Conservation (phyloP, 1,140 invertebrate species). For the Tetragonula clypearis region DNA sequence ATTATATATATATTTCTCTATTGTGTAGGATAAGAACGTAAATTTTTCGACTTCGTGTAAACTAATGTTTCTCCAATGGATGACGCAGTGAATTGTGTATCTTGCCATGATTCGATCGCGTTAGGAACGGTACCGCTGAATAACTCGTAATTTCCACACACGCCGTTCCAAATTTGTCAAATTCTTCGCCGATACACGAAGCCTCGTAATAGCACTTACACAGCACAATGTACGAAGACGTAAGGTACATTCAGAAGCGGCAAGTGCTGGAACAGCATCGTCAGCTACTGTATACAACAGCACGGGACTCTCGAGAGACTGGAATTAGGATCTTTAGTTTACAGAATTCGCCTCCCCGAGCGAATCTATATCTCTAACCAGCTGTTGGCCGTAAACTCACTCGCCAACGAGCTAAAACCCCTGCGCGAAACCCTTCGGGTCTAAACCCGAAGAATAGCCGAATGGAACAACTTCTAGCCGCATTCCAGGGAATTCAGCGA, state of each 20-base stretch:
- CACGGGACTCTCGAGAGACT: background rate
- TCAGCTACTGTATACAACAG: background rate
- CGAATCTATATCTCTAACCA: background rate
- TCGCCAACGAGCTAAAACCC: background rate
- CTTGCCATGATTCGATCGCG: too few relatives aligned
- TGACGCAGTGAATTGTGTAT: too few relatives aligned
- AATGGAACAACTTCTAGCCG: background rate
- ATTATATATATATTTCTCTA: too few relatives aligned
- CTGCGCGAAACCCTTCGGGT: background rate
- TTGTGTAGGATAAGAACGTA: too few relatives aligned
- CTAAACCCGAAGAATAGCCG: conserved; percentile 5
- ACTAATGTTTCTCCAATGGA: too few relatives aligned
- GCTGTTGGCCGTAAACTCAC: conserved; percentile 11
- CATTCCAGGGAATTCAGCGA: background rate
- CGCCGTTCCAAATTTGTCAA: too few relatives aligned
- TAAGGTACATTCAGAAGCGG: background rate
- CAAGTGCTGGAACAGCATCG: background rate
- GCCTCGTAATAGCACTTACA: too few relatives aligned
- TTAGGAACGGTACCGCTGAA: too few relatives aligned
- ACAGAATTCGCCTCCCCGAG: background rate
- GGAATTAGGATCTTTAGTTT: background rate
- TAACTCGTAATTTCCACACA: too few relatives aligned
- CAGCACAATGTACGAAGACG: too few relatives aligned
- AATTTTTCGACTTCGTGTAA: too few relatives aligned
- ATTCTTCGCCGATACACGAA: too few relatives aligned